Percentiles rank a stretch among this genome's conserved stretches.
Evolutionary conservation across 1,140 invertebrate genomes (phyloP).

Genomic region (Pogonomyrmex californicus): DNA sequence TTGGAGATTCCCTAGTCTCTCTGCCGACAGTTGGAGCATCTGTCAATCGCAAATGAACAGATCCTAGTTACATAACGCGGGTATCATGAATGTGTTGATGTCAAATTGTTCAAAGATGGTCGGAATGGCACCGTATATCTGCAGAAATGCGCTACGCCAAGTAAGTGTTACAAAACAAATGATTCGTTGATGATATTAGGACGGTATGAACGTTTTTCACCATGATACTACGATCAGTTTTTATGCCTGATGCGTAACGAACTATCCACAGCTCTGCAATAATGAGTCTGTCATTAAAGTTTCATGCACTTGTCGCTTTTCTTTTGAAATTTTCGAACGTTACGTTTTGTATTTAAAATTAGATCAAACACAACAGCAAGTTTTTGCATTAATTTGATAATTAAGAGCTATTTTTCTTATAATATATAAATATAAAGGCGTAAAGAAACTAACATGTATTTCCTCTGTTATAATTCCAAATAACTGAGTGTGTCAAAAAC

Average conservation of each 20-base stretch:
- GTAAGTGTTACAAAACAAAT: conserved; percentile 64
- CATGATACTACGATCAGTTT: background rate
- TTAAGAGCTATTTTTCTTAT: background rate
- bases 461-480: too few relatives aligned
- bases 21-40: background rate
- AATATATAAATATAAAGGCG: background rate
- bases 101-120: conserved; percentile 77
- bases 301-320: background rate
- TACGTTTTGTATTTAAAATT: background rate
- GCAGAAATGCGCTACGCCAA: conserved; percentile 80
- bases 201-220: background rate
- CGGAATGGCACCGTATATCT: conserved; percentile 79
- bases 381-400: background rate
- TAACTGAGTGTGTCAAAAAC: background rate
- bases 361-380: background rate
- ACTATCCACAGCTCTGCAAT: background rate
- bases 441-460: background rate
- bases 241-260: background rate
- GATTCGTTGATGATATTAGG: background rate
- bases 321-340: background rate
- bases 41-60: background rate
- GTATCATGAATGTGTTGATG: conserved; percentile 51
- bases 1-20: background rate
- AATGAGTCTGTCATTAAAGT: too few relatives aligned
- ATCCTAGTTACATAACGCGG: conserved; percentile 63